A percentile compares a stretch with the other conserved stretches of the same genome.
Evolutionary conservation across 2,888 invertebrate genomes (phyloP).

Genomic region (Octonoba sinensis): DNA sequence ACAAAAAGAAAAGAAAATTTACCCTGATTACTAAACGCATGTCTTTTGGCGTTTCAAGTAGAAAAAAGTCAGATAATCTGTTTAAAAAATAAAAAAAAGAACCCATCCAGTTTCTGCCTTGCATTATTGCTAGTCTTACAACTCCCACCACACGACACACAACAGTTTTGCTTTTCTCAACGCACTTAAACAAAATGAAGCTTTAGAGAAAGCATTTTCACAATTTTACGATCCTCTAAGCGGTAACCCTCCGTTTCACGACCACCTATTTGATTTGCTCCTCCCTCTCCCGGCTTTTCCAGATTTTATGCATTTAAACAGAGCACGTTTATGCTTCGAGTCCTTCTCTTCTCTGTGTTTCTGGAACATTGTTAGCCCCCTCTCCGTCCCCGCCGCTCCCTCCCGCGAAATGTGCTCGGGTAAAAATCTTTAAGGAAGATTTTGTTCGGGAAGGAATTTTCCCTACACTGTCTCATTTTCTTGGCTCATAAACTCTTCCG

Average conservation of each 20-base stretch:
- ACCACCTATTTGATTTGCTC: conserved; percentile 61
- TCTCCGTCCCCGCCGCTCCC: not conserved
- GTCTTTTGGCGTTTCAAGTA: too few relatives aligned
- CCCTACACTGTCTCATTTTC: conserved; percentile 62
- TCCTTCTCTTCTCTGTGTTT: conserved; percentile 16
- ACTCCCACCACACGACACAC: conserved; percentile 54
- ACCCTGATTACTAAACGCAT: too few relatives aligned
- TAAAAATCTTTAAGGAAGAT: conserved; percentile 37
- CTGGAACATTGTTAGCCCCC: conserved; percentile 23
- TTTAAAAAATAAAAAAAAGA: conserved; percentile 5
- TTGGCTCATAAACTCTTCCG: conserved; percentile 61
- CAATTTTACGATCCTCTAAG: conserved; percentile 65
- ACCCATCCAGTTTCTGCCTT: conserved; percentile 5
- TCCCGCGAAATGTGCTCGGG: conserved; percentile 9
- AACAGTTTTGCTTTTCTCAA: conserved; percentile 57
- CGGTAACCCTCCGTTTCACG: conserved; percentile 60
- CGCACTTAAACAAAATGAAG: conserved; percentile 63
- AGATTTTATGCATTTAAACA: conserved; percentile 64
- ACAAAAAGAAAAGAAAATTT: too few relatives aligned
- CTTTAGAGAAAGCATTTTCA: conserved; percentile 64
- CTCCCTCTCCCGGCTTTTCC: conserved; percentile 23
- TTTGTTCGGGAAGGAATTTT: conserved; percentile 50
- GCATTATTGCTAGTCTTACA: conserved; percentile 42
- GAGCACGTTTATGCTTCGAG: conserved; percentile 57
- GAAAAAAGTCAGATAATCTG: conserved; percentile 13